phyloP scores from a whole-genome alignment of 1,140 invertebrate genomes.

The Drosophila truncata region DNA sequence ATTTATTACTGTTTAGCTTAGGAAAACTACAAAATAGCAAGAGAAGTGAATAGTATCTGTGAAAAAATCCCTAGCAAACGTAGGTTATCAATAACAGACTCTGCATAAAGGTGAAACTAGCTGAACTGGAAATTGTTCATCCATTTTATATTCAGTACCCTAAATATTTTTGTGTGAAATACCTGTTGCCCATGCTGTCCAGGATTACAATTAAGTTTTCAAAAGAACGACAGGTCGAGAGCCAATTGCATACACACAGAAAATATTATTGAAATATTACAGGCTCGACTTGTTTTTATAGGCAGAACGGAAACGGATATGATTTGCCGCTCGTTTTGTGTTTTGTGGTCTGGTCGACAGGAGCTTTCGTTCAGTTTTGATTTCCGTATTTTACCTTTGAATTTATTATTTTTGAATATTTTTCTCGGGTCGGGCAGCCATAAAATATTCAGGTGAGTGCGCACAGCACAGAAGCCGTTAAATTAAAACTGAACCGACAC shows the following conservation, averaged over 20 bases:
- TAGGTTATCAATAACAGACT: constrained; percentile 14
- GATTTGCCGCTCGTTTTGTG: constrained; percentile 51
- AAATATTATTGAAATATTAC: constrained; percentile 53
- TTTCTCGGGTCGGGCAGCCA: background rate
- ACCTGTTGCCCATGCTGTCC: constrained; percentile 1
- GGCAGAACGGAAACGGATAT: constrained; percentile 72
- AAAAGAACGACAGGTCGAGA: constrained; percentile 4
- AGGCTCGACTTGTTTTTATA: constrained; percentile 62
- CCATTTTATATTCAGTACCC: constrained; percentile 1
- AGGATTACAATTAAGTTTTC: constrained; percentile 31
- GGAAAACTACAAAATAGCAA: background rate
- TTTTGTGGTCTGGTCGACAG: constrained; percentile 28
- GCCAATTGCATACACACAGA: constrained; percentile 3
- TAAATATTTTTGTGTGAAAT: constrained; percentile 23
- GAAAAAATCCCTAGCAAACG: background rate
- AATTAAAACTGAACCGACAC: constrained; percentile 43
- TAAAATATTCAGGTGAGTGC: constrained; percentile 66
- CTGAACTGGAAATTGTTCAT: constrained; percentile 12
- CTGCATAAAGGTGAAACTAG: background rate
- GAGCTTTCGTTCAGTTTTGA: constrained; percentile 56
- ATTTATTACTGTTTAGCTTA: background rate
- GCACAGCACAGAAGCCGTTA: constrained; percentile 26
- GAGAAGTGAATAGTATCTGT: too few relatives aligned
- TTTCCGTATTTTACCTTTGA: constrained; percentile 47
- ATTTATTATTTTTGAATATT: constrained; percentile 14